These are phyloP conservation scores for Threskiornis aethiopicus DNA, from an alignment of 2,797 vertebrate genomes.

Conservation along the genomic window DNA sequence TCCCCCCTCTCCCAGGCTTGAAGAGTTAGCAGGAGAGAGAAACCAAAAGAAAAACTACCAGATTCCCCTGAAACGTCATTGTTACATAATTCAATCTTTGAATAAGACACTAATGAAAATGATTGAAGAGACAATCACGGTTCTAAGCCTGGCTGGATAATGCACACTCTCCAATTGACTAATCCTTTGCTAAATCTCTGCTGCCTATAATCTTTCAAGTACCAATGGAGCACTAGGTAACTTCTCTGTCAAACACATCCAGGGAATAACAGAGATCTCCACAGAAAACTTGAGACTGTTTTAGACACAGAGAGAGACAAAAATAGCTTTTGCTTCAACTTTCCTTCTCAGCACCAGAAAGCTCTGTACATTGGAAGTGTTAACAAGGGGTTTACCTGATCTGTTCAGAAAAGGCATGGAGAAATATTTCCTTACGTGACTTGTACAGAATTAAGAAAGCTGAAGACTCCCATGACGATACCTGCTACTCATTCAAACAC, in stretches of 20 bases:
- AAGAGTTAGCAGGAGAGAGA: not conserved
- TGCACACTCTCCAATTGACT: constrained; percentile 79
- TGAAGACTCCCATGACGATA: not conserved
- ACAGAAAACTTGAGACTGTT: constrained; percentile 40
- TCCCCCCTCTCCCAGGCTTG: not conserved
- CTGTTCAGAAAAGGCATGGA: not conserved
- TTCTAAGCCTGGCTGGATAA: constrained; percentile 84
- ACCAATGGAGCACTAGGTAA: constrained; percentile 73
- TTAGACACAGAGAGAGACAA: not conserved
- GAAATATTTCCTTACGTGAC: not conserved
- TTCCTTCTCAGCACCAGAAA: not conserved
- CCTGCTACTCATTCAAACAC: not conserved
- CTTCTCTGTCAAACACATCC: constrained; percentile 55
- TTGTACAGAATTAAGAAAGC: not conserved
- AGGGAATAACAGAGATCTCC: constrained; percentile 45
- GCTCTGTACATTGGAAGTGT: not conserved
- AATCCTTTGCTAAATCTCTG: constrained; percentile 85
- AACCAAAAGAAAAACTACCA: constrained; percentile 40
- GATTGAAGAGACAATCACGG: constrained; percentile 80
- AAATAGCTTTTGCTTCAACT: not conserved
- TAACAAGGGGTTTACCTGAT: not conserved
- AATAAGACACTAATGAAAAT: constrained; percentile 88
- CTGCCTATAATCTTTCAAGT: constrained; percentile 76
- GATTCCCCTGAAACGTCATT: constrained; percentile 74
- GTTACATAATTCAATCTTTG: constrained; percentile 87